phyloP scores from a whole-genome alignment of 2,113 vertebrate genomes.

The Leptodactylus fuscus region DNA sequence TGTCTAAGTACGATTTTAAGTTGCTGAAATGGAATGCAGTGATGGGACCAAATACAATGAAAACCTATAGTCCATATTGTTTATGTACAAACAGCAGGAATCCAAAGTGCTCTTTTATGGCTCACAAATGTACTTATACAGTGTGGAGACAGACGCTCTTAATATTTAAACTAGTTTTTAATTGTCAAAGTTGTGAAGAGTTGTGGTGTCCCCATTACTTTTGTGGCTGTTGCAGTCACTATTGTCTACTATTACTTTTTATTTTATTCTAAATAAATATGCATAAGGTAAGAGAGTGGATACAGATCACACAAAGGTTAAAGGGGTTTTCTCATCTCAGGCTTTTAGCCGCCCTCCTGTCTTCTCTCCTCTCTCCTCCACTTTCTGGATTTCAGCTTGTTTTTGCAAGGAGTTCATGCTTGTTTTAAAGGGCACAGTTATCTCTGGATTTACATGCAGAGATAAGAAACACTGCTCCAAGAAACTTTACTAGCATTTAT shows the following conservation, averaged over 20 bases:
- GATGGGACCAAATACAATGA: not conserved
- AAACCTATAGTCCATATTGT: constrained; percentile 3
- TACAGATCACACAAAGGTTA: not conserved
- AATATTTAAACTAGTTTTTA: not conserved
- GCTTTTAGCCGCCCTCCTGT: too few relatives aligned
- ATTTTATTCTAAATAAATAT: not conserved
- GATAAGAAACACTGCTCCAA: too few relatives aligned
- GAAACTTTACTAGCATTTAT: too few relatives aligned
- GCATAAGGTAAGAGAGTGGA: not conserved
- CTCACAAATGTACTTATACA: not conserved
- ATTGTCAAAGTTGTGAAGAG: constrained; percentile 2
- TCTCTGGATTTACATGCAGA: too few relatives aligned
- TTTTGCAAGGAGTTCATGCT: too few relatives aligned
- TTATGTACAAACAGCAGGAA: not conserved
- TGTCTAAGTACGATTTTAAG: not conserved
- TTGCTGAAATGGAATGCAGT: not conserved
- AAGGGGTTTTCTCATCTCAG: not conserved
- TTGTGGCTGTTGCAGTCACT: not conserved
- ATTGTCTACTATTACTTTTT: not conserved
- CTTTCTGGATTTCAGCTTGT: too few relatives aligned
- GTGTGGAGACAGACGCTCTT: not conserved
- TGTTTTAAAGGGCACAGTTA: too few relatives aligned
- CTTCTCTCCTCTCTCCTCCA: too few relatives aligned
- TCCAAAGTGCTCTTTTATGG: not conserved
- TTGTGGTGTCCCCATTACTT: not conserved